These are phyloP conservation scores for Ostrea denselamellosa DNA, from an alignment of 1,140 invertebrate species.

Conservation along the genomic window DNA sequence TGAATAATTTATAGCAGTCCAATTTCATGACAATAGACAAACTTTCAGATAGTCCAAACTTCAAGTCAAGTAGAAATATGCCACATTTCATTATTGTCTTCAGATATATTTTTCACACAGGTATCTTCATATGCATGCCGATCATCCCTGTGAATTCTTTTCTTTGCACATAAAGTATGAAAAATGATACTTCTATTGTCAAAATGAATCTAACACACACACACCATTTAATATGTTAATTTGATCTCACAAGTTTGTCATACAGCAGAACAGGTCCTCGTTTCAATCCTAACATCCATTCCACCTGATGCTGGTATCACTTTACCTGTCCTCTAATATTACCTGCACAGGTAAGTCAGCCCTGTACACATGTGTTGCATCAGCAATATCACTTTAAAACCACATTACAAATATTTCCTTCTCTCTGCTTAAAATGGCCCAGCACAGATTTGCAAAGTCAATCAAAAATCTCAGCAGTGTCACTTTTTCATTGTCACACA, in stretches of 20 bases:
- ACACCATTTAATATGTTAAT: slow-evolving; percentile 22
- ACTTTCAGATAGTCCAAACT: slow-evolving; percentile 10
- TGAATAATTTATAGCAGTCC: slow-evolving; percentile 36
- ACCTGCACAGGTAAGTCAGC: not conserved
- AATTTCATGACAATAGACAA: not conserved
- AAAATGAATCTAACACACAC: not conserved
- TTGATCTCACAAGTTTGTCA: slow-evolving; percentile 19
- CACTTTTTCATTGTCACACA: not conserved
- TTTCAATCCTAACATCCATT: not conserved
- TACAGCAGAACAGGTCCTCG: not conserved
- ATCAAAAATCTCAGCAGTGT: not conserved
- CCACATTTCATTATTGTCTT: not conserved
- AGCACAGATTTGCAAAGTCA: not conserved
- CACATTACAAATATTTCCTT: not conserved
- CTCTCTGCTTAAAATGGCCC: not conserved
- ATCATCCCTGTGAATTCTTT: not conserved
- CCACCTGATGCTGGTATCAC: not conserved
- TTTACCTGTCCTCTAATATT: not conserved
- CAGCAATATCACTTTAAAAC: slow-evolving; percentile 22
- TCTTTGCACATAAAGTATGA: not conserved
- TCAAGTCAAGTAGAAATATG: not conserved
- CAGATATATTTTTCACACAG: slow-evolving; percentile 1
- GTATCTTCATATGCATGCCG: not conserved
- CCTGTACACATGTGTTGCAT: slow-evolving; percentile 4
- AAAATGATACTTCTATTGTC: slow-evolving; percentile 19